Conservation (phyloP, 1,140 invertebrate species). For the Lepidurus packardi region DNA sequence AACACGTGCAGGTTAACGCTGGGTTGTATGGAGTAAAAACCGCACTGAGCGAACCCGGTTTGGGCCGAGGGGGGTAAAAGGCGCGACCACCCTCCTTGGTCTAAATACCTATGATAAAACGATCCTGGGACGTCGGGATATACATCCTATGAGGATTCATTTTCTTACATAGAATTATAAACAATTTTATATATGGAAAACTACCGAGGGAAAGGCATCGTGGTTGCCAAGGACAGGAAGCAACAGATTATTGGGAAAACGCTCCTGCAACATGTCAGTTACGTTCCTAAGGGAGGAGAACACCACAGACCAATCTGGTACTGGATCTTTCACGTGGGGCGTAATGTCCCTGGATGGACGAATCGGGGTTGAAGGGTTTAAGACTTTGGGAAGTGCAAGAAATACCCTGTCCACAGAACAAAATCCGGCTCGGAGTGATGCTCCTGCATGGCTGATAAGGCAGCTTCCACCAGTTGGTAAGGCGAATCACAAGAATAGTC, state of each 20-base stretch:
- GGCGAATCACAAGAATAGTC: constrained; percentile 84
- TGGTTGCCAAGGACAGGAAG: constrained; percentile 48
- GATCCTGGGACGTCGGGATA: constrained; percentile 37
- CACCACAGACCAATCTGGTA: constrained; percentile 40
- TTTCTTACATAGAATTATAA: background rate
- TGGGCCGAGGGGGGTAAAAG: constrained; percentile 38
- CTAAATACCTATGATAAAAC: constrained; percentile 43
- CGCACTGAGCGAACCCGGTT: constrained; percentile 36
- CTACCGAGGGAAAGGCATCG: constrained; percentile 43
- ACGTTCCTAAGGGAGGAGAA: constrained; percentile 41
- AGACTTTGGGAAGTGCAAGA: constrained; percentile 34
- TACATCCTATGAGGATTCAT: constrained; percentile 35
- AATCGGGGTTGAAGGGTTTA: background rate
- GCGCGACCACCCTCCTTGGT: constrained; percentile 41
- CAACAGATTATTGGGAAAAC: constrained; percentile 43
- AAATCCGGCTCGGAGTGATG: constrained; percentile 70
- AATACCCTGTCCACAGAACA: constrained; percentile 87
- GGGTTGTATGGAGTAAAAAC: constrained; percentile 37
- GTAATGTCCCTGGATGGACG: constrained; percentile 44
- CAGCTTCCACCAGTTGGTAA: constrained; percentile 74
- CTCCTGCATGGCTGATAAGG: constrained; percentile 70
- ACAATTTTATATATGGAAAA: background rate
- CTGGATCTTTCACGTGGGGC: constrained; percentile 42
- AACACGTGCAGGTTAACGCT: constrained; percentile 30
- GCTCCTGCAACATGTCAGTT: constrained; percentile 39